Evolutionary conservation across 2,113 vertebrate genomes (phyloP).

Genomic region (Oceanites oceanicus): DNA sequence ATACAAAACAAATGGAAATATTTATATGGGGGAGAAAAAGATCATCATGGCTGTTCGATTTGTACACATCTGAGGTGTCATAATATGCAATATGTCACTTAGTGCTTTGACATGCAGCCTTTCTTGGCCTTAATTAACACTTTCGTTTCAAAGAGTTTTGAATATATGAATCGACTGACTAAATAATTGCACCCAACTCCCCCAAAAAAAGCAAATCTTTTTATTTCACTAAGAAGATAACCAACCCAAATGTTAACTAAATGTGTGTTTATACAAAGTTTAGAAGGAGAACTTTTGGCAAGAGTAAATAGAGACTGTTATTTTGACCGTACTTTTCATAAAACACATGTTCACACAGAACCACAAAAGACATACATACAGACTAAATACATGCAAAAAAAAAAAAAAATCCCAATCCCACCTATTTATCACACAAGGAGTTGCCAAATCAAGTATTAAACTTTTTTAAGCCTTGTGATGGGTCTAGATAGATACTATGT

Average conservation of each 20-base stretch:
- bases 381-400: neutral
- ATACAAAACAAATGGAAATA: neutral
- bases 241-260: conserved; percentile 43
- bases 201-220: neutral
- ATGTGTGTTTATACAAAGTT: conserved; percentile 34
- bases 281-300: conserved; percentile 33
- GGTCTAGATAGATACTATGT: neutral
- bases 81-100: neutral
- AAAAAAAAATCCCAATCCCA: neutral
- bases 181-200: neutral
- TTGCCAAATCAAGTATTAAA: neutral
- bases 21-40: neutral
- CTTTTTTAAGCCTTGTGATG: neutral
- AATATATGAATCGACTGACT: neutral
- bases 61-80: neutral
- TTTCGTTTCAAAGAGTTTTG: neutral
- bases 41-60: neutral
- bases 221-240: neutral
- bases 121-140: neutral
- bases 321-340: conserved; percentile 47
- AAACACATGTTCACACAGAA: conserved; percentile 53
- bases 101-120: neutral
- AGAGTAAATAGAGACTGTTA: conserved; percentile 52
- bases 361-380: neutral
- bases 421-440: neutral